Conservation (phyloP, 2,113 vertebrate species). For the Riparia riparia region DNA sequence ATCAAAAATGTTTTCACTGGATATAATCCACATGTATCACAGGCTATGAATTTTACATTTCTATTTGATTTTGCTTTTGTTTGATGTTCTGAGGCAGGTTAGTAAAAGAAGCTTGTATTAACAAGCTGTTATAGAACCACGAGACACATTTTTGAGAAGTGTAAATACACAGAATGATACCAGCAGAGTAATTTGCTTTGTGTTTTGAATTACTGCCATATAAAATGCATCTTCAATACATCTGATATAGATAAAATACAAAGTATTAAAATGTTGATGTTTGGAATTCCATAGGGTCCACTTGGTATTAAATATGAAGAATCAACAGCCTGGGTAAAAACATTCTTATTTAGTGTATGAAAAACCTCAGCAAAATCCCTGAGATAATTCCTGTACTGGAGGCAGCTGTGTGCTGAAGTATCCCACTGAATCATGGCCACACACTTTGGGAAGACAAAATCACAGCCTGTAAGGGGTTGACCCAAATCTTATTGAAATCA, state of each 20-base stretch:
- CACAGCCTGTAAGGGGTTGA: neutral
- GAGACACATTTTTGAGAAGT: neutral
- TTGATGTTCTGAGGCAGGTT: slow-evolving; percentile 1
- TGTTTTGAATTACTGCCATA: neutral
- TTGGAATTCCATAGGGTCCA: neutral
- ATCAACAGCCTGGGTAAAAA: neutral
- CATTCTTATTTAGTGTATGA: neutral
- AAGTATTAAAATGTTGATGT: neutral
- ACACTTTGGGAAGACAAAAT: neutral
- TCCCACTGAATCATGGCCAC: neutral
- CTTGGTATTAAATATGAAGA: neutral
- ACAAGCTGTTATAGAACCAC: neutral
- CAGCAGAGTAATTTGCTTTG: neutral
- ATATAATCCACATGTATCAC: neutral
- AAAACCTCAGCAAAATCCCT: neutral
- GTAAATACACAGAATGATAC: neutral
- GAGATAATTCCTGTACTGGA: neutral
- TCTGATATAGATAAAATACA: neutral
- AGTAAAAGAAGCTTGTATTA: neutral
- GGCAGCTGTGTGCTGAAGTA: neutral
- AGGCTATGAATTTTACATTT: neutral
- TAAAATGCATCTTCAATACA: neutral
- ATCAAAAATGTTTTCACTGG: neutral
- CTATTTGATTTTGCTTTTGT: neutral
- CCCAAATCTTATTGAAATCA: neutral